Base-by-base conservation (phyloP, 2,113 vertebrate species). In the Onychorhynchus coronatus region DNA sequence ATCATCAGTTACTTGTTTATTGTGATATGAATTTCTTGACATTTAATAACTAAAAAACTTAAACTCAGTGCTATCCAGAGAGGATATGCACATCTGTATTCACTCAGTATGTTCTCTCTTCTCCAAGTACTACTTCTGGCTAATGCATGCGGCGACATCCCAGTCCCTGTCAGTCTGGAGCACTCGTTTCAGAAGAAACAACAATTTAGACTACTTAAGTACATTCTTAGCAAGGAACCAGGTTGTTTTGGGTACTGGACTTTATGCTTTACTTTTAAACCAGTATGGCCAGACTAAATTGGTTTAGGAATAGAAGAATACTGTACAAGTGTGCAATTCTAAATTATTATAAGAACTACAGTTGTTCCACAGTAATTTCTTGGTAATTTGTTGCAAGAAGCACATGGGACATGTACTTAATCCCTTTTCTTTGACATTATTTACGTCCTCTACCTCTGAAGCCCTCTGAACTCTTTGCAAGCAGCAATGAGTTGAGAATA, bases 181-280 rank as follows among this genome's bases (percentile, higher is more conserved):
- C 0, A 3, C 42, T 23, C 4, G 12, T 35, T 49, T 7, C 49
- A 65, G 19, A 2, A 28, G 5, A 5, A 74, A 24, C 22, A 46
- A 3, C 53, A 14, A 3, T 61, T 8, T 15, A n/a, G 33, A 20
- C 79, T 63, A 14, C 12, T 41, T 52, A 35, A 41, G 31, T 5
- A 24, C 1, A 0, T 16, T 25, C 49, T 21, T 11, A 46, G 17
- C 13, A 63, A 89, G 62, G 6, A 47, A 47, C 6, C 25, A 37
- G n/a, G 35, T 5, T 70, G 14, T 14, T 81, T 66, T 77, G 59
- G 27, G n/a, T 85, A 66, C 75, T 74, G 85, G 44, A 77, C 72
- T 75, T 78, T 42, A 24, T 15, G 19, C 49, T 9, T 71, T 72
- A 8, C 18, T 58, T 83, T 50, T 52, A 62, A 81, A 55, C 33